Evolutionary conservation across 2,888 invertebrate species (phyloP).

Genomic region (Metallyticus violacea): DNA sequence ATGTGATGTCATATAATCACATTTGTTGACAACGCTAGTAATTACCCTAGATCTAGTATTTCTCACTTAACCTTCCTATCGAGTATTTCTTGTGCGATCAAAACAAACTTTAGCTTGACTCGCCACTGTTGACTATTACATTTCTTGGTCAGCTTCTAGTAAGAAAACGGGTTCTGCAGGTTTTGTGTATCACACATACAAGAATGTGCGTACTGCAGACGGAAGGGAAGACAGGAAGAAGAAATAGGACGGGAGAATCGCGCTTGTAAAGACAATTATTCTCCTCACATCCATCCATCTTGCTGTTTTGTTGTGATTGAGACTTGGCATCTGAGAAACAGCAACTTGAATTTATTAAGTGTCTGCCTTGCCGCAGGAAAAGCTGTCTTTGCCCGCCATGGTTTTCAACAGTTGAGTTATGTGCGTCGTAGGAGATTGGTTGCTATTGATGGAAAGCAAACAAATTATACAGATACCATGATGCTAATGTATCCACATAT

Average conservation of each 20-base stretch:
- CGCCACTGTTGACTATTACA: background rate
- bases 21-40: too few species aligned
- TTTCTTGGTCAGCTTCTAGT: background rate
- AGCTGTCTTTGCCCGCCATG: background rate
- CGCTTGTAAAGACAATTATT: background rate
- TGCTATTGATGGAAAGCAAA: background rate
- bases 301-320: background rate
- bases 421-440: background rate
- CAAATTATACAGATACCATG: background rate
- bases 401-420: background rate
- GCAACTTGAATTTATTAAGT: slow-evolving; percentile 3
- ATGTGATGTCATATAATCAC: too few species aligned
- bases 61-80: too few species aligned
- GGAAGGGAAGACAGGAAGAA: background rate
- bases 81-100: background rate
- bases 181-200: background rate
- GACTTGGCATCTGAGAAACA: background rate
- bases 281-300: slow-evolving; percentile 1
- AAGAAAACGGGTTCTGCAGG: background rate
- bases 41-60: too few species aligned
- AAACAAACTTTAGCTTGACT: background rate
- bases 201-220: background rate
- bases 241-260: background rate
- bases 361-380: background rate
- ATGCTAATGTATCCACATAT: background rate